Evolutionary conservation across 2,888 invertebrate genomes (phyloP), one percentile per base, ranked within the genome.

Genomic region (Eueremaeus valkanovi): DNA sequence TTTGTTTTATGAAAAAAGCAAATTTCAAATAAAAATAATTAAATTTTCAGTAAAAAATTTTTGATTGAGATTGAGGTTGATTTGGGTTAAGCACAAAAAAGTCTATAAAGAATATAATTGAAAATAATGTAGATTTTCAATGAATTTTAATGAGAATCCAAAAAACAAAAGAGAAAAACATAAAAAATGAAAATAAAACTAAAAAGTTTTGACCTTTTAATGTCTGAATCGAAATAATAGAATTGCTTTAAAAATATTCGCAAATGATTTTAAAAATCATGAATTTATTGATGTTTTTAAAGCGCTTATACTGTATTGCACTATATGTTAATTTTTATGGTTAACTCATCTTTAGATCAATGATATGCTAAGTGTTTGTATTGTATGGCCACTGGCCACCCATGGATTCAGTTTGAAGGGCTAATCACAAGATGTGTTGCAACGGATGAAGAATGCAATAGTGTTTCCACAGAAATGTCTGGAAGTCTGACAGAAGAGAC

Each of bases 311-410:
- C 40, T 66, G 21, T n/a, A n/a, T n/a, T n/a, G n/a, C n/a, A n/a
- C n/a, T n/a, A n/a, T n/a, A 66, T 66, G 66, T 21, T 66, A 66
- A 66, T 66, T 66, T n/a, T 66, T 66, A 66, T 66, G 36, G 31
- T 61, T 31, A 18, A 5, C 16, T 40, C 66, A 66, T 66, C 66
- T 66, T 40, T 66, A 36, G 24, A 66, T 36, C 66, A 40, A 40
- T 21, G 36, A 66, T 36, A 36, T 66, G 21, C n/a, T n/a, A n/a
- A n/a, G 3, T n/a, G 24, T 40, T 24, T 66, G 36, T 21, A 66
- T 66, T 66, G 40, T 66, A 24, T 27, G 13, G 68, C 33, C 42
- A 45, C 5, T 70, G 70, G 27, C 70, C 70, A 70, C 70, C 70
- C 70, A 45, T 70, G 27, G 70, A 70, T 42, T 0, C 5, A 1